phyloP scores from a whole-genome alignment of 2,888 invertebrate genomes.

The Carabus problematicus region DNA sequence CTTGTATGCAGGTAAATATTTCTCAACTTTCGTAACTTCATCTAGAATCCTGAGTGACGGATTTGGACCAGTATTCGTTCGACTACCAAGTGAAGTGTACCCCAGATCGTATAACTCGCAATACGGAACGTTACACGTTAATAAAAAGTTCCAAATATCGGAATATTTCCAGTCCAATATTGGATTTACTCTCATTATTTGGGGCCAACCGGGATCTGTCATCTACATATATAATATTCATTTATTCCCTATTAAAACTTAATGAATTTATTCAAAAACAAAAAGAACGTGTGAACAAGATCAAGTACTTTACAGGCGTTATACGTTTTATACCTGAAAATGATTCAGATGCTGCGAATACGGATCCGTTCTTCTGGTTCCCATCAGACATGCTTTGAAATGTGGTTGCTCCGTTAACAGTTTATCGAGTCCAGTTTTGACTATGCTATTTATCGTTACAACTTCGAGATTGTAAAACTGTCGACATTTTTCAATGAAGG shows the following conservation, averaged over 20 bases:
- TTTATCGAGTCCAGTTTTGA: conserved; percentile 73
- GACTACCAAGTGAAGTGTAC: conserved; percentile 89
- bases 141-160: conserved; percentile 90
- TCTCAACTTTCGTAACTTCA: conserved; percentile 56
- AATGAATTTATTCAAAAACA: conserved; percentile 8
- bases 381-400: conserved; percentile 90
- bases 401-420: conserved; percentile 66
- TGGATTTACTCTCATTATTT: conserved; percentile 86
- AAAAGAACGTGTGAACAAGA: background rate
- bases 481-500: conserved; percentile 78
- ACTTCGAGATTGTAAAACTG: conserved; percentile 77
- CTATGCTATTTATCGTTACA: conserved; percentile 70
- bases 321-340: conserved; percentile 70
- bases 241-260: conserved; percentile 23
- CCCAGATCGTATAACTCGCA: conserved; percentile 91
- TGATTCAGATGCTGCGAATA: conserved; percentile 70
- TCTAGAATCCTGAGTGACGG: conserved; percentile 69
- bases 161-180: conserved; percentile 91
- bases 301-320: too few species aligned
- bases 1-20: conserved; percentile 78
- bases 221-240: conserved; percentile 60
- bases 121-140: conserved; percentile 82
- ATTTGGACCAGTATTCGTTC: conserved; percentile 81
- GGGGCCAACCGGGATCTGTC: conserved; percentile 92
- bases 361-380: conserved; percentile 89